Evolutionary conservation across 2,113 vertebrate species (phyloP), one percentile per base, ranked within the genome.

Genomic region (Eira barbara): DNA sequence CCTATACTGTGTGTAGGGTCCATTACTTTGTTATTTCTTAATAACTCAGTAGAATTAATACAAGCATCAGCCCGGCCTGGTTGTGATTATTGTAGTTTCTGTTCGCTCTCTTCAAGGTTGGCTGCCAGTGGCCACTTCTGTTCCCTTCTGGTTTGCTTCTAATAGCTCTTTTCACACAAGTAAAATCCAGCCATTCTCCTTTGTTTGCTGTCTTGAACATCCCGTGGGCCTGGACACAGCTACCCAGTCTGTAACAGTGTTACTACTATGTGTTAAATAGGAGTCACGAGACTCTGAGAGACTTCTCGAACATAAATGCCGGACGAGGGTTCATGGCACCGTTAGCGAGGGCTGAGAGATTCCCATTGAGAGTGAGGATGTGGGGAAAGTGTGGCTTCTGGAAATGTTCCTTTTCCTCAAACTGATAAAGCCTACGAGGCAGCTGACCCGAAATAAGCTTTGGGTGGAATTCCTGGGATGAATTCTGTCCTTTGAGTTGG

Each of bases 391-490:
- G 20, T 1, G 15, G 61, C 13, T 23, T 85, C 39, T 78, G 20
- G 34, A 79, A 6, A 11, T 1, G 0, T 13, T 67, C 20, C 10
- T 83, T 61, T 82, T 47, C 55, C 42, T 71, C 11, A 14, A 15
- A 87, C 69, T 61, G 45, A 23, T 63, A 74, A 80, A 49, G 29
- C n/a, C 15, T 45, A 6, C 21, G 67, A 6, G 55, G 20, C 29
- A 67, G 13, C 39, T 31, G 45, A 74, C 11, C n/a, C 57, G 23
- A 90, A 57, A 20, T 6, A 55, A 57, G n/a, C 36, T 85, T 20
- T 25, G 13, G 2, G 6, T 31, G n/a, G 27, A 17, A 15, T 65
- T 12, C 0, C 1, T 31, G 21, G 12, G 29, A 21, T 42, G 27
- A 42, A 13, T 76, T 73, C 45, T 55, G 21, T 82, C 34, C 21